Evolutionary conservation across 2,113 vertebrate species (phyloP), one percentile per base, ranked within the genome.

Genomic region (Macrotis lagotis): DNA sequence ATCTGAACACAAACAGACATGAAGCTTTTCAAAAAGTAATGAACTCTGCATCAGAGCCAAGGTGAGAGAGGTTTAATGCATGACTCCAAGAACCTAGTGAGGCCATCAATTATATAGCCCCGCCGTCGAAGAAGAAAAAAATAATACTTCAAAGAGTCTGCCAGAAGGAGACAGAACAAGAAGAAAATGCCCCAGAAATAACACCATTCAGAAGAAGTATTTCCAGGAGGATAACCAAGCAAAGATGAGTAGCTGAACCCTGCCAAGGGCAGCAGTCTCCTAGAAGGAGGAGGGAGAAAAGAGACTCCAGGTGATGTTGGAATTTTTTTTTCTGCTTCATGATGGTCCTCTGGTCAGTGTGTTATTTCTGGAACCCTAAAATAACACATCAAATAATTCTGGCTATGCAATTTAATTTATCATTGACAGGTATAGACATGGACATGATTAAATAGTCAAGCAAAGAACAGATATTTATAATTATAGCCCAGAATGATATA

Each of bases 21-120:
- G 92, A 97, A 98, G 98, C 98, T 98, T 98, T 98, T 98, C 98
- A 98, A 97, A 98, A 98, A 98, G 98, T 98, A 98, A 99, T 98
- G 98, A 98, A 98, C 98, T 98, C 98, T 0, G 94, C 26, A 88
- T 88, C 22, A 83, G 94, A 98, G 96, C 98, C 98, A 97, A 98
- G 97, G 97, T 95, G 94, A 98, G 98, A 48, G 93, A 97, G 97
- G 97, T 97, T 98, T 98, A 98, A 98, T 74, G 96, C 55, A 97
- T 11, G 90, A 95, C 95, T 91, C 93, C 9, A 92, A 97, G 93
- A 98, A 96, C 97, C 95, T 97, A 97, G 98, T 26, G 96, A 98
- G 97, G 96, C 97, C 96, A 98, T 98, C 98, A 98, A 97, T 98
- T 98, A 98, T 94, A 98, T 50, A 98, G 96, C 93, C 97, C 97